Evolutionary conservation across 1,140 invertebrate genomes (phyloP), one percentile per base, ranked within the genome.

Genomic region (Trachymyrmex septentrionalis): DNA sequence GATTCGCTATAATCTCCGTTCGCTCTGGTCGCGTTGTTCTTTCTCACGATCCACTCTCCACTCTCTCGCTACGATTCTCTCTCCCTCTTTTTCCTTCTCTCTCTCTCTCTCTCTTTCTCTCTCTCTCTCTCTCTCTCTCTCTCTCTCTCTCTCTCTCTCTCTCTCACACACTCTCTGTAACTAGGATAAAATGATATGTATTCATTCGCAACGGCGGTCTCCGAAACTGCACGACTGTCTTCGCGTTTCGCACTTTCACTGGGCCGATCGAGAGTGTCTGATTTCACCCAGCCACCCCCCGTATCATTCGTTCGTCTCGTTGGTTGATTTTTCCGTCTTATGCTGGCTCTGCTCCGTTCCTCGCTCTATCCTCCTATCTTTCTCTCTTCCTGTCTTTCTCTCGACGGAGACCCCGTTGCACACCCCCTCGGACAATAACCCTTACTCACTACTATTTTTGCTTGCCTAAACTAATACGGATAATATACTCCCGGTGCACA

Each of bases 181-280:
- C 76, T 66, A 81, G 85, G 53, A 80, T 66, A 86, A 80, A 86
- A 80, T 67, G 63, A 86, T 86, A 67, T 86, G 75, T 86, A 78
- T 86, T 81, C 24, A 38, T 86, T 86, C 75, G 55, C 80, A 81
- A 69, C 63, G 53, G 38, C 77, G 53, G 12, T 69, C 38, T 4
- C 50, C 64, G 75, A 63, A 67, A 69, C 21, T 59, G 30, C 38
- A 63, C 72, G 10, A n/a, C 19, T 44, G 27, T n/a, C 19, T n/a
- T 24, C 55, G 55, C 12, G 50, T 57, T 71, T 75, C 24, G 14
- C 67, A 73, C 53, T 71, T 55, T 81, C 64, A 61, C 75, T 50
- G n/a, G 30, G 0, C 34, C 50, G 64, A 82, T 73, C 69, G 34
- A 75, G 24, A 21, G 53, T 16, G 38, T 75, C 27, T 73, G 69